Base-by-base conservation (phyloP, 1,140 invertebrate species). In the Diabrotica undecimpunctata region DNA sequence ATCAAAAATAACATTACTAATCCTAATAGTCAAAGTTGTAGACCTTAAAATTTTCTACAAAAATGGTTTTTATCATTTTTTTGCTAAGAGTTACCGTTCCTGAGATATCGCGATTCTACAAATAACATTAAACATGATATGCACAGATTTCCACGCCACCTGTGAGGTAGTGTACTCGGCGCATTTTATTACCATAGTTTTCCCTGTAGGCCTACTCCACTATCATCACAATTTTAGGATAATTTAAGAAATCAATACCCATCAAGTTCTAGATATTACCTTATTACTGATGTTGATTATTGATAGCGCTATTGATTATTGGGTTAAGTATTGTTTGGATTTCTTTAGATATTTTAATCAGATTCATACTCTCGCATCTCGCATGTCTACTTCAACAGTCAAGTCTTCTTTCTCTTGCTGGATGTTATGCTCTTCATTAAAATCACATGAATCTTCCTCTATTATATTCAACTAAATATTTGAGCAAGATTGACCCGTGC, bases 311-410 rank as follows among this genome's bases (percentile, higher is more conserved):
- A n/a, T 54, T 8, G 2, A 13, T 12, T 25, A 54, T 9, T 7
- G 7, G n/a, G 6, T 54, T 54, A 25, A 54, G 0, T 7, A 9
- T 61, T 81, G 70, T 81, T 75, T 41, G 75, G 66, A 67, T 76
- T 69, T 74, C 81, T 82, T 14, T 79, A 63, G 13, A 64, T 63
- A 60, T 76, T 71, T 62, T 79, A 74, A 35, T 78, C 77, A 7
- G 66, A 67, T 73, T 78, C 41, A 25, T 61, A 14, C 25, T 37
- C 41, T 61, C 37, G 64, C 67, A 71, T 70, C 78, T 74, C 8
- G 78, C 57, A 54, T 35, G 41, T 50, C 46, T 54, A 12, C 11
- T 7, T 54, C 13, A 12, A 14, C 12, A 54, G 11, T 0, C 8
- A 12, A 2, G 52, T 12, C 7, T 54, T 12, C 0, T 12, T 7